Conservation (phyloP, 2,113 vertebrate genomes). For the Oreochromis tanganicae region DNA sequence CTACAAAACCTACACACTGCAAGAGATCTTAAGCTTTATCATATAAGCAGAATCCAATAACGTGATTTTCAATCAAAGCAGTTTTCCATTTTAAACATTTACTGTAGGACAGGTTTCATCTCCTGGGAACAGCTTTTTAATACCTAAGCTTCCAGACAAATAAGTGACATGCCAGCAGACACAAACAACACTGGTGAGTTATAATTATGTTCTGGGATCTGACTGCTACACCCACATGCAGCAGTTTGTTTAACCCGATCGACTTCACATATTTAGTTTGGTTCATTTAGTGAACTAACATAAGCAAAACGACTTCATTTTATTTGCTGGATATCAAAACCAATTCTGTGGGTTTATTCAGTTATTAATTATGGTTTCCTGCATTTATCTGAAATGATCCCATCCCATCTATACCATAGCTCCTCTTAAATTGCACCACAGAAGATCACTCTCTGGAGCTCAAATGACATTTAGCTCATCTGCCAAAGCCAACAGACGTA, state of each 20-base stretch:
- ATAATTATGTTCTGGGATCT: neutral
- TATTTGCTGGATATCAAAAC: neutral
- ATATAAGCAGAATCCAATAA: neutral
- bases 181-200: neutral
- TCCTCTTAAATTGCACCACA: neutral
- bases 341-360: neutral
- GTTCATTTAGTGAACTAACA: accelerated
- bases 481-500: neutral
- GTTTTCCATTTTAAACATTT: neutral
- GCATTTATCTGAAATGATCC: neutral
- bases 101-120: neutral
- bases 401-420: neutral
- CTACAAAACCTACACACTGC: neutral
- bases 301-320: neutral
- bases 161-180: accelerated
- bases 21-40: neutral
- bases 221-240: neutral
- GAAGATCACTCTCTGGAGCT: neutral
- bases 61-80: neutral
- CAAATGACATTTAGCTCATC: neutral
- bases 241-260: neutral
- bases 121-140: neutral
- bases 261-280: neutral
- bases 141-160: neutral
- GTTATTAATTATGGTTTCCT: neutral